These are phyloP conservation scores for Eueremaeus valkanovi DNA, from an alignment of 2,888 invertebrate genomes.

Conservation along the genomic window DNA sequence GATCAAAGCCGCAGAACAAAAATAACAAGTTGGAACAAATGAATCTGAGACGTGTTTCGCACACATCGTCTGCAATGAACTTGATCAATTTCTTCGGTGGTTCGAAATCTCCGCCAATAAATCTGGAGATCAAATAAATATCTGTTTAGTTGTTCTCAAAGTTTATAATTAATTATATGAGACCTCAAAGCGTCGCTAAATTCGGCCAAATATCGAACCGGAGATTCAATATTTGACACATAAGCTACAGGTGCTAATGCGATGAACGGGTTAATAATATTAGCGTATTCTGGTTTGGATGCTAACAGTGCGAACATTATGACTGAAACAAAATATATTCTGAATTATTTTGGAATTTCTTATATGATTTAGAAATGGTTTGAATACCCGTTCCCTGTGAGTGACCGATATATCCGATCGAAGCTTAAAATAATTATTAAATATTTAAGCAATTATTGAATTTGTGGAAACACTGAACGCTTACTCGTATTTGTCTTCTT, in stretches of 20 bases:
- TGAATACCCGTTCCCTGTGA: constrained; percentile 53
- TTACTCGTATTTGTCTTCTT: constrained; percentile 19
- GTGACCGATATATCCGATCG: constrained; percentile 52
- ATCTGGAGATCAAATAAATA: not conserved
- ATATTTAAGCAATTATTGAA: not conserved
- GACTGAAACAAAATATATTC: not conserved
- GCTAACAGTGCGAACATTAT: constrained; percentile 51
- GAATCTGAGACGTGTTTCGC: constrained; percentile 55
- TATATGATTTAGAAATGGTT: not conserved
- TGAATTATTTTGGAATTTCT: not conserved
- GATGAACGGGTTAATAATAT: constrained; percentile 50
- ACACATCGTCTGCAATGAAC: constrained; percentile 62
- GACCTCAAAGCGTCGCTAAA: not conserved
- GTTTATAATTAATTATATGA: too few species aligned
- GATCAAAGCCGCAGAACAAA: constrained; percentile 67
- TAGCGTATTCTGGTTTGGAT: constrained; percentile 46
- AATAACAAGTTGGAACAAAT: constrained; percentile 71
- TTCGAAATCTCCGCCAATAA: constrained; percentile 56
- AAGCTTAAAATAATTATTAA: not conserved
- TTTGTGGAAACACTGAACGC: too few species aligned
- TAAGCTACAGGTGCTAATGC: constrained; percentile 60
- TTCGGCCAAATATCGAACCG: constrained; percentile 65
- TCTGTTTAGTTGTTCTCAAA: not conserved
- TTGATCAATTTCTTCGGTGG: constrained; percentile 63
- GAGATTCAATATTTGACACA: constrained; percentile 63